phyloP scores from a whole-genome alignment of 2,888 invertebrate genomes.

The Lypha dubia region DNA sequence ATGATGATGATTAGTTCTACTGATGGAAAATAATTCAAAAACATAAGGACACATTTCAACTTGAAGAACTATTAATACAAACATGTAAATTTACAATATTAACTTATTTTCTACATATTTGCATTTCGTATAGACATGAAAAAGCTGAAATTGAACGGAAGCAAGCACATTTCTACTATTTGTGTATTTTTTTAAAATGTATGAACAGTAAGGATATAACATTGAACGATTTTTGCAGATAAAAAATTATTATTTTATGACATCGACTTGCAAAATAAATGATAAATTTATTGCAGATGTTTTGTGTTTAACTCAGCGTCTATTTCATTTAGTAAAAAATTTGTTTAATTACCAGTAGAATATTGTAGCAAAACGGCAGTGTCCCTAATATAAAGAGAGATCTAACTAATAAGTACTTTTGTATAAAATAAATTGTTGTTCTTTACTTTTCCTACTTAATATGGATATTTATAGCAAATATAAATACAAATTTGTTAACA shows the following conservation, averaged over 20 bases:
- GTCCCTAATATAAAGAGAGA: neutral
- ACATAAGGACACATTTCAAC: neutral
- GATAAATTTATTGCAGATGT: no score
- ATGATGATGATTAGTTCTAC: neutral
- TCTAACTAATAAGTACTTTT: constrained; percentile 20
- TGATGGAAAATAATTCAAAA: neutral
- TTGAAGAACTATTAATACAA: neutral
- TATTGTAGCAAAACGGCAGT: neutral
- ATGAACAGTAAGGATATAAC: neutral
- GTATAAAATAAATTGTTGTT: constrained; percentile 22
- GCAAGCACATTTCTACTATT: constrained; percentile 20
- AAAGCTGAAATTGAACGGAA: constrained; percentile 32
- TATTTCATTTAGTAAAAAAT: no score
- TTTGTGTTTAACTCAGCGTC: no score
- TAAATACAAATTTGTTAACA: constrained; percentile 25
- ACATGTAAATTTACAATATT: constrained; percentile 16
- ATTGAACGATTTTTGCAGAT: neutral
- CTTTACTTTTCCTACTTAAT: constrained; percentile 26
- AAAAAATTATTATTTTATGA: no score
- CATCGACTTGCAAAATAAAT: no score
- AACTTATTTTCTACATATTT: constrained; percentile 19
- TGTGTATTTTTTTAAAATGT: neutral
- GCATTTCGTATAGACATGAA: constrained; percentile 9
- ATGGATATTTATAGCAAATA: constrained; percentile 48
- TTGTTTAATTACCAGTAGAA: no score